phyloP scores from a whole-genome alignment of 2,888 invertebrate species.

The Silvanus unidentatus region DNA sequence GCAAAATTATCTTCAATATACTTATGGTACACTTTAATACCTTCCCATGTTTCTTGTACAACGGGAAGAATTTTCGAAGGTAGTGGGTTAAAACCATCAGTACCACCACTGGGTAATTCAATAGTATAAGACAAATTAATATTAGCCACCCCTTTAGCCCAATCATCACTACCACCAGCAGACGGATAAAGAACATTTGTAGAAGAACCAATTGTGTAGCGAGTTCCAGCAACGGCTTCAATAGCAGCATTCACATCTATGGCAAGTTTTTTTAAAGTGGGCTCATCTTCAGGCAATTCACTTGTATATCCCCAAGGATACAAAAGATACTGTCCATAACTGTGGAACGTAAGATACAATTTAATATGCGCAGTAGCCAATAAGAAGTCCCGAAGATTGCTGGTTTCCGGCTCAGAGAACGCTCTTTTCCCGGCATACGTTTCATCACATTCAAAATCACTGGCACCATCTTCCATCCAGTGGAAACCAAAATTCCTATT shows the following conservation, averaged over 20 bases:
- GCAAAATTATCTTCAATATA: constrained; percentile 28
- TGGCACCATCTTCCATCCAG: constrained; percentile 54
- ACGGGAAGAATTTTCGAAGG: constrained; percentile 52
- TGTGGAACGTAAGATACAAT: constrained; percentile 68
- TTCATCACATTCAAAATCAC: constrained; percentile 42
- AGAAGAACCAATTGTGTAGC: constrained; percentile 49
- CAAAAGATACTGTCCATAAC: constrained; percentile 63
- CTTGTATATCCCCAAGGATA: constrained; percentile 64
- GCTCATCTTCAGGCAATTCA: constrained; percentile 48
- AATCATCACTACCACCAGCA: constrained; percentile 63
- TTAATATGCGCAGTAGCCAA: constrained; percentile 48
- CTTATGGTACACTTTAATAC: constrained; percentile 49
- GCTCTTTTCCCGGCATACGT: constrained; percentile 46
- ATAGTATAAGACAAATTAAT: constrained; percentile 58
- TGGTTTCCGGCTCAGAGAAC: constrained; percentile 54
- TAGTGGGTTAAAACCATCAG: constrained; percentile 53
- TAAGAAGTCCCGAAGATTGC: constrained; percentile 54
- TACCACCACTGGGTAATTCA: constrained; percentile 56
- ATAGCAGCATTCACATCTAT: constrained; percentile 46
- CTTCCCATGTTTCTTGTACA: constrained; percentile 56
- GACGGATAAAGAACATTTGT: constrained; percentile 49
- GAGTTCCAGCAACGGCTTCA: constrained; percentile 35
- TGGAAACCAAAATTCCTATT: constrained; percentile 54
- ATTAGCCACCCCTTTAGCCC: constrained; percentile 51
- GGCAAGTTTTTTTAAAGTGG: constrained; percentile 46